Percentiles rank a stretch among this genome's conserved stretches.
These are phyloP conservation scores for Scaptomyza parva DNA, from an alignment of 2,888 invertebrate species.

Conservation along the genomic window DNA sequence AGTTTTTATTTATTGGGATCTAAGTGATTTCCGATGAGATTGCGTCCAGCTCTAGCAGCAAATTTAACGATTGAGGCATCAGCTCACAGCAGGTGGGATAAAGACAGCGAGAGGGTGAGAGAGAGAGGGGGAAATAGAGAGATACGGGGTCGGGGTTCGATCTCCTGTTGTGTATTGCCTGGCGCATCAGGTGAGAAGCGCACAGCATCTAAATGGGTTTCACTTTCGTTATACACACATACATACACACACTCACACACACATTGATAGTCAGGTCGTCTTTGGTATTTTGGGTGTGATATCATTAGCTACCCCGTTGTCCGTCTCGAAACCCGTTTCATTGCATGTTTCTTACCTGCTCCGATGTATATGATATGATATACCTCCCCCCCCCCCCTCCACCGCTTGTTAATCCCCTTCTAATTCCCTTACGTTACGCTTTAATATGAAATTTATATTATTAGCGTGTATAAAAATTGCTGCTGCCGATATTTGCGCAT, in stretches of 20 bases:
- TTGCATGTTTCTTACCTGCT: conserved; percentile 54
- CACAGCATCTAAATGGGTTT: conserved; percentile 57
- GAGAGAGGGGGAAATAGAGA: not conserved
- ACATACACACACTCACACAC: conserved; percentile 24
- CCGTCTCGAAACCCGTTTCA: conserved; percentile 64
- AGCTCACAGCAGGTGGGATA: conserved; percentile 78
- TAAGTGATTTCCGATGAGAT: conserved; percentile 85
- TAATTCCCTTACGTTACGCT: not conserved
- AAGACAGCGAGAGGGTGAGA: conserved; percentile 28
- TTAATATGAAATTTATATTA: conserved; percentile 72
- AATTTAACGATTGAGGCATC: conserved; percentile 81
- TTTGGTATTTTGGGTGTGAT: conserved; percentile 71
- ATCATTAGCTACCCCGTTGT: conserved; percentile 72
- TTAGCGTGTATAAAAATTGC: conserved; percentile 73
- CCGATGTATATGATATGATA: too few species aligned
- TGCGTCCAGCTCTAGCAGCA: conserved; percentile 64
- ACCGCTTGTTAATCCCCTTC: not conserved
- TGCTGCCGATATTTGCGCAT: conserved; percentile 75
- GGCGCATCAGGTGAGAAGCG: conserved; percentile 83
- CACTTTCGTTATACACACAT: conserved; percentile 65
- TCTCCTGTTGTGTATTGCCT: conserved; percentile 73
- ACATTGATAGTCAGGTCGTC: not conserved
- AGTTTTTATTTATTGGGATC: conserved; percentile 84
- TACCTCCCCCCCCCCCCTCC: not conserved
- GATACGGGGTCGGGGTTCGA: conserved; percentile 28